phyloP scores from a whole-genome alignment of 2,113 vertebrate genomes.

The Rhinolophus sinicus region DNA sequence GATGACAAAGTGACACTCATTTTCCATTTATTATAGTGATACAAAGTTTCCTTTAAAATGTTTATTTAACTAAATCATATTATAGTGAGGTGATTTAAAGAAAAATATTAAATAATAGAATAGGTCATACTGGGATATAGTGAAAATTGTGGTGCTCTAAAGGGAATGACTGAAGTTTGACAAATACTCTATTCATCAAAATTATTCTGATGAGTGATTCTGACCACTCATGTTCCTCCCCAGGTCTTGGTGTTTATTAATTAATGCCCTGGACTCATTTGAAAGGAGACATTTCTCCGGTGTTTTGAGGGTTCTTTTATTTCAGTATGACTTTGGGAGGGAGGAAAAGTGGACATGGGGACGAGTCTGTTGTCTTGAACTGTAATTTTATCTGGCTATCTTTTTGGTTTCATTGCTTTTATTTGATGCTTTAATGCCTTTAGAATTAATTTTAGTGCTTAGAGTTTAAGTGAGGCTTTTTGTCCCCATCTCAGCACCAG shows the following conservation, averaged over 20 bases:
- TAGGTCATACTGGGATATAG: not conserved
- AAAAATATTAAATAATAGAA: not conserved
- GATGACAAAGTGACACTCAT: not conserved
- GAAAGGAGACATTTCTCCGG: constrained; percentile 14
- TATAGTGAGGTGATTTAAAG: not conserved
- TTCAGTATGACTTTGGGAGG: not conserved
- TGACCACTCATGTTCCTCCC: not conserved
- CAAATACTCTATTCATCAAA: not conserved
- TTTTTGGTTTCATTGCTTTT: not conserved
- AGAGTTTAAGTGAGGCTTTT: not conserved
- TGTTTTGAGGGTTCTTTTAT: not conserved
- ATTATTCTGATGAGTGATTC: not conserved
- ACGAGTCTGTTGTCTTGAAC: not conserved
- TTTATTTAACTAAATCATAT: not conserved
- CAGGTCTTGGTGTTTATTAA: not conserved
- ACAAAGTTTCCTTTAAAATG: not conserved
- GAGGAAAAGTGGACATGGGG: not conserved
- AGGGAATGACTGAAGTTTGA: not conserved
- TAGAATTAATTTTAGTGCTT: not conserved
- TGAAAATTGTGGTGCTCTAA: not conserved
- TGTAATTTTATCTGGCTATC: not conserved
- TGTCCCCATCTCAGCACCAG: not conserved
- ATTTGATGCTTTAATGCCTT: not conserved
- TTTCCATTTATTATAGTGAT: not conserved
- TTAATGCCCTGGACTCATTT: not conserved